Conservation (phyloP, 2,113 vertebrate species). For the Hirundichthys speculiger region DNA sequence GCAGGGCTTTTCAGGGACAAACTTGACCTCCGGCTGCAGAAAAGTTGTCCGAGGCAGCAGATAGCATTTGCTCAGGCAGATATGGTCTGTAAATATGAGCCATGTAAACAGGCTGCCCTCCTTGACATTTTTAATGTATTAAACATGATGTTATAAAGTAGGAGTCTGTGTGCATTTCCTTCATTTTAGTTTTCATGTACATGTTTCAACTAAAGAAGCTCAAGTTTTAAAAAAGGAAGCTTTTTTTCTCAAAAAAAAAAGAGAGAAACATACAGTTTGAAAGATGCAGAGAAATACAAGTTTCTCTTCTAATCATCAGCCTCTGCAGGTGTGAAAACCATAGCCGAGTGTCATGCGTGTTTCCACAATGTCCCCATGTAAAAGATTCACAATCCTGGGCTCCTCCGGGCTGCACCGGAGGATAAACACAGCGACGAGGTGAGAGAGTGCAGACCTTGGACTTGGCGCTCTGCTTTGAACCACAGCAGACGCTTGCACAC, state of each 20-base stretch:
- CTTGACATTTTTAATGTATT: not conserved
- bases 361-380: conserved; percentile 50
- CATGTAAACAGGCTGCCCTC: conserved; percentile 19
- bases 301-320: conserved; percentile 33
- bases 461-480: conserved; percentile 56
- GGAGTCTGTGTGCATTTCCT: not conserved
- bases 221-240: too few relatives aligned
- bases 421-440: conserved; percentile 71
- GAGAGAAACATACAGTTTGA: too few relatives aligned
- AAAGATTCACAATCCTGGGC: not conserved
- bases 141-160: not conserved
- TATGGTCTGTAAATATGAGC: conserved; percentile 49
- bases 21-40: conserved; percentile 60
- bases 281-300: too few relatives aligned
- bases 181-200: not conserved
- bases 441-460: conserved; percentile 70
- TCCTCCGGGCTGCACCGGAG: conserved; percentile 54
- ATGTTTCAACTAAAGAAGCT: not conserved
- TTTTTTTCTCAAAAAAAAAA: too few relatives aligned
- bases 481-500: conserved; percentile 55
- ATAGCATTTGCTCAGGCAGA: conserved; percentile 49
- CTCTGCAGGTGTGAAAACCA: conserved; percentile 59
- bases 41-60: conserved; percentile 53
- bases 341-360: conserved; percentile 48
- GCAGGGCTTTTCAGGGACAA: conserved; percentile 56